phyloP scores from a whole-genome alignment of 2,888 invertebrate species.

The Galerucella nymphaeae region DNA sequence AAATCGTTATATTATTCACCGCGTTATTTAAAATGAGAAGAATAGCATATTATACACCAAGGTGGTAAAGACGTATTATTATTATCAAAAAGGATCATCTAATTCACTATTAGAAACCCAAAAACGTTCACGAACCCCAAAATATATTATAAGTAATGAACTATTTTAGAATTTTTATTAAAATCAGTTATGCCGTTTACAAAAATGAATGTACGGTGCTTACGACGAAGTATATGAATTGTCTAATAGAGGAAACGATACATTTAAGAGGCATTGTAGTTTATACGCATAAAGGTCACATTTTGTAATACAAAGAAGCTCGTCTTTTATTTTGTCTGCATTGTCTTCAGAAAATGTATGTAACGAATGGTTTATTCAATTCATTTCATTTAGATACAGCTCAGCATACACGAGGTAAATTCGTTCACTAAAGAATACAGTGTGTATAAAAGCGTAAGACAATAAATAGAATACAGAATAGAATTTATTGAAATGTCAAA shows the following conservation, averaged over 20 bases:
- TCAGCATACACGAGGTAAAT: not conserved
- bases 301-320: conserved; percentile 6
- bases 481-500: too few species aligned
- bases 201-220: not conserved
- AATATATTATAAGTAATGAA: not conserved
- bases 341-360: conserved; percentile 10
- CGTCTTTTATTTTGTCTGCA: conserved; percentile 2
- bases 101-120: too few species aligned
- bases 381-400: not conserved
- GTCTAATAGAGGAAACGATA: conserved; percentile 11
- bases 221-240: not conserved
- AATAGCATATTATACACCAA: too few species aligned
- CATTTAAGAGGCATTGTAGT: conserved; percentile 5
- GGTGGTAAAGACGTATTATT: too few species aligned
- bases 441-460: not conserved
- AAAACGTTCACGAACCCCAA: too few species aligned
- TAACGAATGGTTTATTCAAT: conserved; percentile 6
- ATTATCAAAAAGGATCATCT: too few species aligned
- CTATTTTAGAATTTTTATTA: not conserved
- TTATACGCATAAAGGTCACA: conserved; percentile 8
- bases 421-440: not conserved
- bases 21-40: too few species aligned
- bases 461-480: too few species aligned
- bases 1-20: too few species aligned
- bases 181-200: not conserved